Base-by-base conservation (phyloP, 2,113 vertebrate genomes). In the Eolophus roseicapilla region DNA sequence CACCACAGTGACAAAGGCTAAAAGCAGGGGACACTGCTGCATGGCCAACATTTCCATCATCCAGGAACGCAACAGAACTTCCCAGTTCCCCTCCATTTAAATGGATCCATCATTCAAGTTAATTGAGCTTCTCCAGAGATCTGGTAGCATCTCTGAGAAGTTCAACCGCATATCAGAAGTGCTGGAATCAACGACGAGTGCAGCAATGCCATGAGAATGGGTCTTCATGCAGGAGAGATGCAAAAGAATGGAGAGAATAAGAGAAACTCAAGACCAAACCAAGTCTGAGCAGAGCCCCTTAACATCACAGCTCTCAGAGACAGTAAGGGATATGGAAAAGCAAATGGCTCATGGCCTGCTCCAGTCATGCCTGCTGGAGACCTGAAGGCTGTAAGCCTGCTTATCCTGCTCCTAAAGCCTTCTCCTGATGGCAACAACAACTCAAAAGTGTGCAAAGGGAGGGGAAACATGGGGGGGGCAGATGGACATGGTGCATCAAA, bases 131-230 rank as follows among this genome's bases (percentile, higher is more conserved):
- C 59, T 62, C 35, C 47, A 84, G 33, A 28, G 28, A 33, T 21
- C 33, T 16, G 20, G 28, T 4, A 44, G 73, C 47, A 47, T 14
- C 52, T 68, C 82, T 65, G 33, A 43, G 43, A 62, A 41, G 47
- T 28, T 64, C 23, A 37, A 7, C 6, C 27, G 11, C 60, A 13
- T 13, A 5, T 16, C 10, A 49, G 9, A 83, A 69, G 65, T 7
- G 19, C 41, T 69, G 21, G 28, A 63, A 64, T 17, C 21, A 18
- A 29, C 0, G 0, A 44, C 0, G 2, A 79, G 33, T 5, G 16
- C 21, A 64, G 49, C 80, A 33, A 16, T 7, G 16, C 33, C 5
- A 3, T 3, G 17, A 24, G 27, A 49, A 52, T 1, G 4, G 41
- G 50, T 7, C 33, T 73, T 68, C 6, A 12, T 7, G 50, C 39